Evolutionary conservation across 2,113 vertebrate genomes (phyloP), one percentile per base, ranked within the genome.

Genomic region (Holacanthus passer): DNA sequence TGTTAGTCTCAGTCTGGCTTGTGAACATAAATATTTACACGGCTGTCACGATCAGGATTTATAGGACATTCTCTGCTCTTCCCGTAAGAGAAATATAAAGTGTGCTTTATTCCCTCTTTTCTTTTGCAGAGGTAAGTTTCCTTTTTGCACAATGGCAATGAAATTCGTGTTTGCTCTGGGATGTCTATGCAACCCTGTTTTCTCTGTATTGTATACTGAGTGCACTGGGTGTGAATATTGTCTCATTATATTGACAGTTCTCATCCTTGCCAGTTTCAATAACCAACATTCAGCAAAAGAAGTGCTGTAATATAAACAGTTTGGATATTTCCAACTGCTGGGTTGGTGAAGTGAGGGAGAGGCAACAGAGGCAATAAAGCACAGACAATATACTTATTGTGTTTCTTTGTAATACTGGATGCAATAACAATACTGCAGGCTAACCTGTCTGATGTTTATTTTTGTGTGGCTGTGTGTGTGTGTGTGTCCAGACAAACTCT

Each of bases 11-110:
- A 88, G 84, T 83, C 79, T 80, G 86, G 74, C 91, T 91, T 90
- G 85, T 90, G 91, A 91, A 88, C 88, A 94, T 92, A 92, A 94
- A 93, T 94, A 94, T 93, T 94, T 92, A 94, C 93, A 93, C 73
- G 75, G 74, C 81, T 92, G 93, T 92, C 91, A 87, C 69, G 12
- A 91, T 79, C 76, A 81, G 84, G 91, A 93, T 93, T 94, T 94
- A 92, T 92, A 85, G 88, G 79, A 88, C 76, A 82, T 84, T 76
- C 77, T 84, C 74, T 85, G 62, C 83, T 85, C 78, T 87, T 76
- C 80, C 81, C 43, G 11, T 87, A 83, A 91, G 88, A 90, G 73
- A 89, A 82, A 88, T 75, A 82, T 76, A 87, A 87, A 88, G 69
- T 73, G 45, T 73, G 67, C 78, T 84, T 84, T 87, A 79, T 84